Percentiles rank a stretch among this genome's conserved stretches.
Evolutionary conservation across 2,113 vertebrate genomes (phyloP).

Genomic region (Eurypyga helias): DNA sequence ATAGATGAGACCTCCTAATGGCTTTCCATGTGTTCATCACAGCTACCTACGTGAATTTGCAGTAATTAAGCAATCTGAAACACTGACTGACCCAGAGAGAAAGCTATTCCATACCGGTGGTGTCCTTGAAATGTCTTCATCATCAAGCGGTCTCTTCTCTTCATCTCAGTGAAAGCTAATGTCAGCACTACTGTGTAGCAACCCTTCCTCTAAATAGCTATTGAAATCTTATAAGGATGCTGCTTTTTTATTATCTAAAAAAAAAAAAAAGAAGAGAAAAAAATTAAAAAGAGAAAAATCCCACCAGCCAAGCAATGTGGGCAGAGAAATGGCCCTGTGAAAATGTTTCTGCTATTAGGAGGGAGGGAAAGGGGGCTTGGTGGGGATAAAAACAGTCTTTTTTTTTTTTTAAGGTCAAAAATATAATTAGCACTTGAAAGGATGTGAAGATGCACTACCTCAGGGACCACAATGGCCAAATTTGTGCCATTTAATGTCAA

Average conservation of each 20-base stretch:
- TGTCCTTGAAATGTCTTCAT: slow-evolving; percentile 85
- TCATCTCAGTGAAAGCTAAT: slow-evolving; percentile 73
- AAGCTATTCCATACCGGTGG: slow-evolving; percentile 30
- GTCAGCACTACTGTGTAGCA: slow-evolving; percentile 69
- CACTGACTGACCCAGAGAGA: slow-evolving; percentile 48
- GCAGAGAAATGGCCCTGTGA: not conserved
- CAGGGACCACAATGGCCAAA: slow-evolving; percentile 56
- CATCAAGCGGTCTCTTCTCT: slow-evolving; percentile 57
- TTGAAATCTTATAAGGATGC: slow-evolving; percentile 33
- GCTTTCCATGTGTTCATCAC: slow-evolving; percentile 60
- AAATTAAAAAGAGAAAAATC: not conserved
- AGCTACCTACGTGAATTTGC: slow-evolving; percentile 53
- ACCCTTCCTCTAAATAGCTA: slow-evolving; percentile 28
- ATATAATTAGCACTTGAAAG: slow-evolving; percentile 84
- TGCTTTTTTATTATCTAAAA: not conserved
- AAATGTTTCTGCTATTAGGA: not conserved
- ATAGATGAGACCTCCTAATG: slow-evolving; percentile 54
- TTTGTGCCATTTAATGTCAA: slow-evolving; percentile 81
- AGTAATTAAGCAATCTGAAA: slow-evolving; percentile 75
- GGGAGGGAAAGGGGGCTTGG: slow-evolving; percentile 19
- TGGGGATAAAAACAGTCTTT: slow-evolving; percentile 33
- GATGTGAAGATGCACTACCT: slow-evolving; percentile 53
- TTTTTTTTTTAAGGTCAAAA: slow-evolving; percentile 81
- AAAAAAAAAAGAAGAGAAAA: not conserved
- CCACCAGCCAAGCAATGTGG: slow-evolving; percentile 32